A percentile compares a stretch with the other conserved stretches of the same genome.
Conservation (phyloP, 2,888 invertebrate species). For the Apocheima hispidaria region DNA sequence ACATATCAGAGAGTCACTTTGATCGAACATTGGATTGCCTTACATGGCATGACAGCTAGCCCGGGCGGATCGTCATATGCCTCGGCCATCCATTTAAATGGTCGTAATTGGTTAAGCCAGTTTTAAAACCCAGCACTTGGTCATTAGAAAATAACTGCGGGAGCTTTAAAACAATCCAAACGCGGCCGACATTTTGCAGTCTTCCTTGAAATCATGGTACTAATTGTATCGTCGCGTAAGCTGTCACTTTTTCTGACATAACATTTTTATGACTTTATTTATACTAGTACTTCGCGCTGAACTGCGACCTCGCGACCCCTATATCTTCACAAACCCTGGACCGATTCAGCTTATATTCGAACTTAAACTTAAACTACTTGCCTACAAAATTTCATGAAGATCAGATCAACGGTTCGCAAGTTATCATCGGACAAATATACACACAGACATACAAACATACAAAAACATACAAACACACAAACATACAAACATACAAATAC, state of each 20-base stretch:
- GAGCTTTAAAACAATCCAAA: slow-evolving; percentile 32
- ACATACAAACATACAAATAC: no score
- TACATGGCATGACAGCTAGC: slow-evolving; percentile 73
- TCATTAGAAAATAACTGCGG: slow-evolving; percentile 69
- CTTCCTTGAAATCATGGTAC: slow-evolving; percentile 41
- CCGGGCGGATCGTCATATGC: slow-evolving; percentile 70
- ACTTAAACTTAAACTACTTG: no score
- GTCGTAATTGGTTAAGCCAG: slow-evolving; percentile 77
- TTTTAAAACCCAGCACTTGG: slow-evolving; percentile 67
- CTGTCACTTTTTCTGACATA: slow-evolving; percentile 43
- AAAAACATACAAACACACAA: no score
- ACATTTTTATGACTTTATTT: slow-evolving; percentile 42
- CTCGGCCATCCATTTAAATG: slow-evolving; percentile 75
- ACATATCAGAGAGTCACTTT: slow-evolving; percentile 72
- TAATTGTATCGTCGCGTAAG: slow-evolving; percentile 47
- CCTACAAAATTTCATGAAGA: no score
- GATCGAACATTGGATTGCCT: slow-evolving; percentile 76
- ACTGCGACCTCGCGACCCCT: no score
- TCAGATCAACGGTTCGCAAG: no score
- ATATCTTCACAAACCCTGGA: no score
- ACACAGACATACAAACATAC: no score
- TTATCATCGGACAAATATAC: no score
- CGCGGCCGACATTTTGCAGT: slow-evolving; percentile 24
- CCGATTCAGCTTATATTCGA: no score
- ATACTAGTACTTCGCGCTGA: no score